Evolutionary conservation across 2,888 invertebrate genomes (phyloP).

Genomic region (Liopterus haemorrhoidalis): DNA sequence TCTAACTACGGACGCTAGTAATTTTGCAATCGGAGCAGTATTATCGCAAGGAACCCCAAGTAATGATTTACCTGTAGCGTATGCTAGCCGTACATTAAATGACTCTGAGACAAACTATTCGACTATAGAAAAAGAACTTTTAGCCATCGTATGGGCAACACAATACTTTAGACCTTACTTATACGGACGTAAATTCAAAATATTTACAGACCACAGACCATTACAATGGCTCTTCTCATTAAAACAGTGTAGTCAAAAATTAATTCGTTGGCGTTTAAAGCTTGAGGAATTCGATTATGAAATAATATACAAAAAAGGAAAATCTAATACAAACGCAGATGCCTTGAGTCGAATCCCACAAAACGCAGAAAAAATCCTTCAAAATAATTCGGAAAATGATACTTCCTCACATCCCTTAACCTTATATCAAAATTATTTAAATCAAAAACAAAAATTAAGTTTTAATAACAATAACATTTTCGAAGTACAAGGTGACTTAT

Average conservation of each 20-base stretch:
- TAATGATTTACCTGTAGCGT: no score
- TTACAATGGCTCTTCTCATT: conserved; percentile 18
- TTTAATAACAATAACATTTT: no score
- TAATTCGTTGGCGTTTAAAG: conserved; percentile 27
- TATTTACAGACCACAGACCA: conserved; percentile 27
- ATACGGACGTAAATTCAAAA: conserved; percentile 25
- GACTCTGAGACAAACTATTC: conserved; percentile 23
- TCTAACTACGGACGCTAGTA: conserved; percentile 37
- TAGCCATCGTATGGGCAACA: conserved; percentile 24
- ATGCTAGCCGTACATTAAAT: conserved; percentile 27
- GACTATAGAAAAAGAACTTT: conserved; percentile 28
- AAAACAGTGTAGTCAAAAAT: conserved; percentile 19
- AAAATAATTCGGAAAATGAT: no score
- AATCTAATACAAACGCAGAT: conserved; percentile 33
- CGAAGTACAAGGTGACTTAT: no score
- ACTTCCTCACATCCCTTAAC: no score
- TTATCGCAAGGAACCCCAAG: no score
- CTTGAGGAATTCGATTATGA: conserved; percentile 33
- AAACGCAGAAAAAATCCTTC: background rate
- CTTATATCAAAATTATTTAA: no score
- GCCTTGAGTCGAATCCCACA: conserved; percentile 33
- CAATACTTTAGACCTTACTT: conserved; percentile 29
- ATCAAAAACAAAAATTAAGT: no score
- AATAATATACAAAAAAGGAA: conserved; percentile 34
- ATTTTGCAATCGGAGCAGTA: no score